A percentile compares a stretch with the other conserved stretches of the same genome.
Conservation (phyloP, 2,888 invertebrate genomes). For the Deroplatys truncata region DNA sequence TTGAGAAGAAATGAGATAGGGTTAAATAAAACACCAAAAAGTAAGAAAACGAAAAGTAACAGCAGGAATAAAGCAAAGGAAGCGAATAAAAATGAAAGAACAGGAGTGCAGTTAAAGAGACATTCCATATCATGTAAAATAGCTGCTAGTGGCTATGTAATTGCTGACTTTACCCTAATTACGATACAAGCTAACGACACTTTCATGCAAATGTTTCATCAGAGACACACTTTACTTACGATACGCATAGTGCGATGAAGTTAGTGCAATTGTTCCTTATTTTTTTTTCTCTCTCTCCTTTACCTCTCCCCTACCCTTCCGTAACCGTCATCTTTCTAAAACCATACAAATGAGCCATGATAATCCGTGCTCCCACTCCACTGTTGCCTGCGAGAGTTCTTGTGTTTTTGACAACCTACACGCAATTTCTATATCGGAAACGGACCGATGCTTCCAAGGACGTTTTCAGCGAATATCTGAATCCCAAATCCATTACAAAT, state of each 20-base stretch:
- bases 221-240: background rate
- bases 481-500: background rate
- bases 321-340: background rate
- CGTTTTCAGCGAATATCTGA: background rate
- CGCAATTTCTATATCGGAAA: background rate
- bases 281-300: background rate
- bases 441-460: background rate
- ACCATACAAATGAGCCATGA: constrained; percentile 8
- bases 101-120: background rate
- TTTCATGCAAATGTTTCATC: constrained; percentile 25
- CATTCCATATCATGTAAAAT: background rate
- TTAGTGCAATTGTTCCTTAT: background rate
- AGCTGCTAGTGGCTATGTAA: background rate
- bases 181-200: constrained; percentile 23
- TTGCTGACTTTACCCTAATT: constrained; percentile 23
- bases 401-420: background rate
- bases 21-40: too few species aligned
- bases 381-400: background rate
- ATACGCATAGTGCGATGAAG: background rate
- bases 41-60: too few species aligned
- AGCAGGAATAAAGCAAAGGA: background rate
- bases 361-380: background rate
- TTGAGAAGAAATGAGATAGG: too few species aligned
- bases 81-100: background rate
- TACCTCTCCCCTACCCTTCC: background rate